Evolutionary conservation across 1,140 invertebrate species (phyloP), one percentile per base, ranked within the genome.

Genomic region (Vollenhovia emeryi): DNA sequence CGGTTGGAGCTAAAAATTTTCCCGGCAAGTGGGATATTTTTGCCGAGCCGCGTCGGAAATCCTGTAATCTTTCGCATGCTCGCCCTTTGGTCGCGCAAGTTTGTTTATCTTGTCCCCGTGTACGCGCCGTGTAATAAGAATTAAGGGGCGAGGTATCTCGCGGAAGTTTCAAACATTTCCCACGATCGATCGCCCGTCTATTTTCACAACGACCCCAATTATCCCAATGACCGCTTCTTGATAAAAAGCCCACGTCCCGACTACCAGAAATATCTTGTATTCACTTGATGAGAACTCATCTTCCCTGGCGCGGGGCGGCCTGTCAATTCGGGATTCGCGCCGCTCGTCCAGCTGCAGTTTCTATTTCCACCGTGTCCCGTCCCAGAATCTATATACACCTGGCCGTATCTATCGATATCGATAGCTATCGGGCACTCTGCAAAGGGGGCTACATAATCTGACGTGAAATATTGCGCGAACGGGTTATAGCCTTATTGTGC

Each of bases 401-500:
- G n/a, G 52, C 69, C 27, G n/a, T 55, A 82, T 86, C 64, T 84
- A 88, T 88, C 79, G 86, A 85, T 84, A 87, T 68, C 86, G 87
- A 86, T 86, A 84, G 78, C 64, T 69, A 69, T 73, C 76, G 43
- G 85, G 69, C 84, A 82, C 83, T 80, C 57, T 85, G 48, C 86
- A 64, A 87, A 82, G 86, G 76, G n/a, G 79, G 84, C 79, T 84
- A 86, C 84, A 86, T 88, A 89, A 89, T 89, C 89, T 87, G 86
- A 90, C 83, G 83, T 90, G 89, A 90, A 90, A 89, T 90, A 90
- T 90, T 87, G 85, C 83, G 40, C 75, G 83, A 87, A 84, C 69
- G 73, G 80, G 55, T 89, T 89, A 89, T 79, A 78, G 59, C 73
- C 66, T 80, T 57, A 84, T 86, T 87, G 71, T 68, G 64, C 9